Base-by-base conservation (phyloP, 1,140 invertebrate species). In the Zophobas morio region DNA sequence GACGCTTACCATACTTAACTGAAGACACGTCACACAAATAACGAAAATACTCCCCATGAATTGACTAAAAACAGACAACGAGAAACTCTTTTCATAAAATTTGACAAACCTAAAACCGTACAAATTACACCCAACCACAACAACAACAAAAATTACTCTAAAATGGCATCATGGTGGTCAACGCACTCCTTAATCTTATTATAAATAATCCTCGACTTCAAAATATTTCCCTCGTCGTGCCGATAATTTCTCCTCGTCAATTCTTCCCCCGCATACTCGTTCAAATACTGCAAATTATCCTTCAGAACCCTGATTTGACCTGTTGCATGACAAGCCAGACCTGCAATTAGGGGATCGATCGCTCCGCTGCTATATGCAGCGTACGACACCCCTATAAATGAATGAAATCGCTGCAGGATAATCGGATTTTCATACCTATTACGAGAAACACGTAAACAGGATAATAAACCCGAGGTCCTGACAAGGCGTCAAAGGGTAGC, bases 41-140 rank as follows among this genome's bases (percentile, higher is more conserved):
- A 83, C 81, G 6, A 81, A 66, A 4, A 84, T 80, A 75, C 84
- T 85, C n/a, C 80, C 81, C 1, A 76, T 70, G 47, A 84, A 82
- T 77, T 84, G 82, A 42, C 76, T 75, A 57, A 84, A 78, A 1
- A 84, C 72, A 53, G 81, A 75, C 35, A 39, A 60, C 34, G 82
- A 77, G 47, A 84, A 86, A 42, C 74, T 80, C n/a, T 75, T 47
- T 80, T 86, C 78, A 6, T 83, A 57, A 6, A 76, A 40, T 49
- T 75, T 75, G 1, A 82, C 60, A 73, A 70, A 56, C n/a, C 53
- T 56, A n/a, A 35, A 74, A 49, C 6, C 6, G 46, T 6, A 49
- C n/a, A 49, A 63, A 78, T 63, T 6, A 6, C 57, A 46, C 42
- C 42, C n/a, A 70, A 47, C 42, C 1, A 20, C 37, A 39, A 35